Evolutionary conservation across 1,140 invertebrate species (phyloP), one percentile per base, ranked within the genome.

Genomic region (Calycopis cecrops): DNA sequence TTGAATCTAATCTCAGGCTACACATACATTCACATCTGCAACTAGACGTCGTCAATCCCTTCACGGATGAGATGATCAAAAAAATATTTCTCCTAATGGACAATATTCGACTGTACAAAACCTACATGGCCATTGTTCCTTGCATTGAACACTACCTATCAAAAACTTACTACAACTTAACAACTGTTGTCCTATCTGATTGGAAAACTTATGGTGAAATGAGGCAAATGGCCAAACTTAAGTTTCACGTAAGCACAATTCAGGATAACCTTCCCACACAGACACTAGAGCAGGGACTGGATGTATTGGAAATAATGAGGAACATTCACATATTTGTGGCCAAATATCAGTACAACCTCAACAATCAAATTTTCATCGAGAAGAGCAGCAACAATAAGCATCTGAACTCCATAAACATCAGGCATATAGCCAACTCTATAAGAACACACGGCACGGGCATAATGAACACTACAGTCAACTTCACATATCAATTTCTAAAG

Each of bases 191-290:
- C 12, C 87, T 99, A 12, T 97, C 99, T 70, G 97, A 99, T 86
- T 99, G 98, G 97, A 95, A 96, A 82, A 98, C 97, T 0, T 99
- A 99, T 79, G 93, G 95, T 35, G 96, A 97, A 84, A 99, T 99
- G 98, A 91, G 97, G 61, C 93, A 94, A 72, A 91, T 99, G 73
- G 98, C 97, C 1, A 89, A 92, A 67, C 92, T 95, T 49, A 97
- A 98, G 76, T 94, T 97, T 70, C 91, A 92, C 35, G 76, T 99
- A 33, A 88, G 91, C 14, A 93, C 96, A 0, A 91, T 97, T 2
- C 94, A 98, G 73, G 95, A 98, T 75, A 93, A 98, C 84, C 88
- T 99, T 37, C 98, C 98, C 8, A 98, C 96, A 68, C 97, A 99
- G 86, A 98, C 96, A 2, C 88, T 99, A 38, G 98, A 99, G 82